Base-by-base conservation (phyloP, 2,797 vertebrate genomes). In the Hoplostethus mediterraneus region DNA sequence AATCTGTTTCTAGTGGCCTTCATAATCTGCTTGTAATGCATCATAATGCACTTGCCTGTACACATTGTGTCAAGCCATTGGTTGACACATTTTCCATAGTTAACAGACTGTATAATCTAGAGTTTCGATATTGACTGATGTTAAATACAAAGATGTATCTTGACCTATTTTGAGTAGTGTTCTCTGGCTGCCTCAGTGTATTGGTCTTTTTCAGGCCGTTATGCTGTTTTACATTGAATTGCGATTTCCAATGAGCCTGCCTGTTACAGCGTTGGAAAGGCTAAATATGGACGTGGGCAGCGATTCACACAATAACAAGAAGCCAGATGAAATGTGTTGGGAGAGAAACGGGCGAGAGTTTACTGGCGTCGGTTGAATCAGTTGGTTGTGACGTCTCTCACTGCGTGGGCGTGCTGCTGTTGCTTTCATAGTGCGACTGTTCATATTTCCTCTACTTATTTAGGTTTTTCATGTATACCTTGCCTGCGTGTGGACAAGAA, bases 291-390 rank as follows among this genome's bases (percentile, higher is more conserved):
- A 48, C 4, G 77, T 71, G 48, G 79, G 83, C 9, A 51, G 68
- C 17, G 73, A 81, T 44, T 84, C 70, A 82, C 52, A 49, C 45
- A 75, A 60, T 33, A 71, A 76, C 61, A 67, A 70, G 53, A 28
- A 7, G 16, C 9, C 25, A 5, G 9, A 44, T 44, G 42, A 53
- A 11, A 25, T 25, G 49, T 25, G 25, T 25, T 53, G 21, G 68
- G 55, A 67, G 38, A 55, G 66, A 28, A 21, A 40, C 4, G 13
- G n/a, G 7, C 28, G 25, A n/a, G 62, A 67, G 63, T 28, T 45
- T 14, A 8, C 53, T n/a, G 31, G 63, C 31, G 52, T 56, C 53
- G 21, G 31, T 59, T 71, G 57, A 30, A 10, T 60, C 52, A 16
- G 13, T 48, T 42, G 17, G 11, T 56, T 67, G 42, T 30, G 33